These are phyloP conservation scores for Parasteatoda tepidariorum DNA, from an alignment of 1,140 invertebrate species.

Conservation along the genomic window DNA sequence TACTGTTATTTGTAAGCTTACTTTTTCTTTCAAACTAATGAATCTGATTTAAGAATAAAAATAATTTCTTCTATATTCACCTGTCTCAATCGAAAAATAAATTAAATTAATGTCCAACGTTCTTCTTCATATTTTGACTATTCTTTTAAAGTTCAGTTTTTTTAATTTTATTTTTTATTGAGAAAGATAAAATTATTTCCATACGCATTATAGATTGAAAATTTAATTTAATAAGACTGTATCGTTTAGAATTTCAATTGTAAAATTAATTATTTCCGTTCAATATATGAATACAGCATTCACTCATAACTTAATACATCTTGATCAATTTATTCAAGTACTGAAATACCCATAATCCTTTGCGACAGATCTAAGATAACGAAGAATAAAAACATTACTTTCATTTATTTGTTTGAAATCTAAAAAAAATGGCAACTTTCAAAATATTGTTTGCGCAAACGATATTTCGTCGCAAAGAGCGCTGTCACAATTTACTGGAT, in stretches of 20 bases:
- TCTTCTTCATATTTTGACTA: background rate
- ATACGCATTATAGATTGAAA: background rate
- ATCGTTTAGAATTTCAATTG: background rate
- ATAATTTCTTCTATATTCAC: too few species aligned
- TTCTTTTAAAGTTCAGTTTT: background rate
- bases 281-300: background rate
- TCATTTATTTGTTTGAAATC: background rate
- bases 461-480: background rate
- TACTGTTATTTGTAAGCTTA: too few species aligned
- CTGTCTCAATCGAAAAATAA: background rate
- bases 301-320: background rate
- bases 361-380: background rate
- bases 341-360: background rate
- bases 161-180: too few species aligned
- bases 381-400: background rate
- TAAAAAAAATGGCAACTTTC: background rate
- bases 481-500: background rate
- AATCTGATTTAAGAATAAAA: too few species aligned
- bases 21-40: too few species aligned
- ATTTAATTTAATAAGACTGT: background rate
- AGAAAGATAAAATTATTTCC: too few species aligned
- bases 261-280: background rate
- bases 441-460: background rate
- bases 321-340: background rate
- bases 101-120: background rate